A percentile compares a stretch with the other conserved stretches of the same genome.
Conservation (phyloP, 2,797 vertebrate species). For the Phrynocephalus vlangalii region DNA sequence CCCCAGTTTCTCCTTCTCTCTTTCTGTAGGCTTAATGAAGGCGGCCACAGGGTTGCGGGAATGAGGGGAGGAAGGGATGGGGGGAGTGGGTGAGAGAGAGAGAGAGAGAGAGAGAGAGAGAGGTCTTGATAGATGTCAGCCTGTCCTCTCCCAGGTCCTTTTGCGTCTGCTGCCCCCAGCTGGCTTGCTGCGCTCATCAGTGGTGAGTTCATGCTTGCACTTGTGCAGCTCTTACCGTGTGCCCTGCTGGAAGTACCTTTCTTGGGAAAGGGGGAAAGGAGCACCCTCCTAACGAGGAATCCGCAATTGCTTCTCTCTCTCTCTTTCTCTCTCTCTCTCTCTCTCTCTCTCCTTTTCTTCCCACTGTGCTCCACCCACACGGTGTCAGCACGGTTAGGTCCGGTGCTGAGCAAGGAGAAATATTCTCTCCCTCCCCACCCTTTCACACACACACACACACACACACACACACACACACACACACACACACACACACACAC, state of each 20-base stretch:
- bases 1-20: neutral
- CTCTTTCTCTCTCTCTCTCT: too few relatives aligned
- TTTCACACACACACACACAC: too few relatives aligned
- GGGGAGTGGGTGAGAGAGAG: too few relatives aligned
- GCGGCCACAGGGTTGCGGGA: too few relatives aligned
- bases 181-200: constrained; percentile 10
- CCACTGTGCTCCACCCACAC: neutral
- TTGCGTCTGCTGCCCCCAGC: constrained; percentile 45
- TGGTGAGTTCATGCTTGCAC: neutral
- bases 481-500: too few relatives aligned
- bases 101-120: neutral
- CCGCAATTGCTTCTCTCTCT: neutral
- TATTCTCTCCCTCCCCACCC: constrained; percentile 34
- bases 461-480: too few relatives aligned
- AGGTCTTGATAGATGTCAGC: neutral
- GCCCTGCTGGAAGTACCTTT: neutral
- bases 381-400: constrained; percentile 1
- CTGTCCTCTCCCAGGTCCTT: constrained; percentile 19
- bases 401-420: constrained; percentile 34
- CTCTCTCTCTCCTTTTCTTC: too few relatives aligned
- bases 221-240: neutral
- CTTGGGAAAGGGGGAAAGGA: neutral
- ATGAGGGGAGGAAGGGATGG: neutral
- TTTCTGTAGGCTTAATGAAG: neutral
- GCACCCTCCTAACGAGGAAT: neutral